These are phyloP conservation scores for Macrocentrus cingulum DNA, from an alignment of 1,140 invertebrate genomes.

Conservation along the genomic window DNA sequence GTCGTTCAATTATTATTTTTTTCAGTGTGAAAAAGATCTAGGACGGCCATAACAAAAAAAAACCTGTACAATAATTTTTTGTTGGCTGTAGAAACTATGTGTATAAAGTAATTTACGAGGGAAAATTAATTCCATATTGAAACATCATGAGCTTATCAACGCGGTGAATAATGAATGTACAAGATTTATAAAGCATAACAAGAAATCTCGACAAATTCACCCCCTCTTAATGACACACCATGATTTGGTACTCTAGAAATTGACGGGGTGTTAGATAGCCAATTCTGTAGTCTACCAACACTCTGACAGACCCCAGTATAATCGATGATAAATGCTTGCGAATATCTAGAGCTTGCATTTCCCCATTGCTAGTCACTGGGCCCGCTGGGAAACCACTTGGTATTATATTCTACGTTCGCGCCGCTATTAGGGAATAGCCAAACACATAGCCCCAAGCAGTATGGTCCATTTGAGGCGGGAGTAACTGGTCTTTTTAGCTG, in stretches of 20 bases:
- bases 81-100: too few relatives aligned
- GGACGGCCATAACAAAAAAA: too few relatives aligned
- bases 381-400: slow-evolving; percentile 33
- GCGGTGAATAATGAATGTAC: too few relatives aligned
- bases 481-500: slow-evolving; percentile 11
- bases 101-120: too few relatives aligned
- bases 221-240: neutral
- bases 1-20: too few relatives aligned
- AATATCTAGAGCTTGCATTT: slow-evolving; percentile 33
- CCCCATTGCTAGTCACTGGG: slow-evolving; percentile 30
- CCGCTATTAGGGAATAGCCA: slow-evolving; percentile 29
- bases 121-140: too few relatives aligned
- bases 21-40: too few relatives aligned
- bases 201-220: neutral
- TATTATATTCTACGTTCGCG: slow-evolving; percentile 13
- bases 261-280: slow-evolving; percentile 20
- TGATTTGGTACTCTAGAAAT: slow-evolving; percentile 7
- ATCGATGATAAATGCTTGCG: slow-evolving; percentile 56
- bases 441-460: slow-evolving; percentile 23
- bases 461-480: slow-evolving; percentile 32
- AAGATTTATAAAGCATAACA: neutral
- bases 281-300: slow-evolving; percentile 27
- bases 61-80: too few relatives aligned
- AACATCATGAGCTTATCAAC: too few relatives aligned
- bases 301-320: slow-evolving; percentile 30